These are phyloP conservation scores for Nymphalis io DNA, from an alignment of 1,140 invertebrate species.

Conservation along the genomic window DNA sequence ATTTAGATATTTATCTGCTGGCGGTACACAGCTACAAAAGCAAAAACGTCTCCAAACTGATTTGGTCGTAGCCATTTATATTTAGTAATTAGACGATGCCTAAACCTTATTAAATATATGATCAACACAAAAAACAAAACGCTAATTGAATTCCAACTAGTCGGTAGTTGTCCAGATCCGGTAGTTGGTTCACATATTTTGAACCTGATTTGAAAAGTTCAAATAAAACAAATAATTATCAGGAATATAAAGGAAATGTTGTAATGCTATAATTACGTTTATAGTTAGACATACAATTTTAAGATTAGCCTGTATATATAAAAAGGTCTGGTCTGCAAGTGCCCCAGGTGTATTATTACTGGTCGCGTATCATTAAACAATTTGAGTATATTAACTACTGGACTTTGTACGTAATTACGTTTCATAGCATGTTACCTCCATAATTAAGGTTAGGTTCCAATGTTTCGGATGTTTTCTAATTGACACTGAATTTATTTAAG, in stretches of 20 bases:
- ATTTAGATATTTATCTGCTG: too few species aligned
- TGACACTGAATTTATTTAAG: slow-evolving; percentile 58
- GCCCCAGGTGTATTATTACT: slow-evolving; percentile 35
- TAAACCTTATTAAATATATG: too few species aligned
- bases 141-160: too few species aligned
- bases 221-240: too few species aligned
- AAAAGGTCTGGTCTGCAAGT: slow-evolving; percentile 15
- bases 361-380: slow-evolving; percentile 69
- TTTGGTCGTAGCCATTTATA: too few species aligned
- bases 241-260: neutral
- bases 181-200: too few species aligned
- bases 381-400: slow-evolving; percentile 79
- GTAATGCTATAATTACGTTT: neutral
- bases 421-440: slow-evolving; percentile 69
- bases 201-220: too few species aligned
- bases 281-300: slow-evolving; percentile 16
- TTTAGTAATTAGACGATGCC: too few species aligned
- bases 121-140: too few species aligned
- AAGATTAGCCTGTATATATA: slow-evolving; percentile 15
- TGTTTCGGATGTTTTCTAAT: slow-evolving; percentile 58
- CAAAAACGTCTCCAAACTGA: too few species aligned
- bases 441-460: slow-evolving; percentile 62
- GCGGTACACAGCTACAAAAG: too few species aligned
- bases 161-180: too few species aligned
- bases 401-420: slow-evolving; percentile 72